Evolutionary conservation across 2,888 invertebrate species (phyloP), one percentile per base, ranked within the genome.

Genomic region (Copidosoma aretas): DNA sequence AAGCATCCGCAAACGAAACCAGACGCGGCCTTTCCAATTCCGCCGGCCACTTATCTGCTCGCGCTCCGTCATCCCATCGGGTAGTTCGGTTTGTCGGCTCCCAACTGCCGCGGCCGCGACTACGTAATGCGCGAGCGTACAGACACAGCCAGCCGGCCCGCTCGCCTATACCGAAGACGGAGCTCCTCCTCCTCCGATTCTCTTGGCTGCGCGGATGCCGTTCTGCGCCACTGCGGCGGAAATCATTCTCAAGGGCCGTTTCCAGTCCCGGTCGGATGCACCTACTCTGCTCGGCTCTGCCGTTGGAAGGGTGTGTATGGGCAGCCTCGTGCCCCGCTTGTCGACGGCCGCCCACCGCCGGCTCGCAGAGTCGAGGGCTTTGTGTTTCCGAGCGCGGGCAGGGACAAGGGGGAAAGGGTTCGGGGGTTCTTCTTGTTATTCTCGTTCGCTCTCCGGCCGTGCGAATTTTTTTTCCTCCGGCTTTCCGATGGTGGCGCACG

Each of bases 151-250:
- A 8, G 43, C 4, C 1, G n/a, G n/a, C n/a, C 51, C 32, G 46
- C 65, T 43, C 59, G 53, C 51, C 41, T 58, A 43, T 65, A 43
- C n/a, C n/a, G n/a, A n/a, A n/a, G n/a, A n/a, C n/a, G n/a, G n/a
- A n/a, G 17, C 22, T 57, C 15, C 5, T 0, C 19, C n/a, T 12
- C 46, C 17, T 25, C n/a, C 8, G 32, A 14, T n/a, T 32, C 25
- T 56, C n/a, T 17, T 14, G n/a, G n/a, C 1, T 15, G 12, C n/a
- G n/a, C 51, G 32, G 10, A 51, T 46, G 12, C 43, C 43, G 12
- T 12, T 46, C 43, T 46, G 43, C 25, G 8, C 59, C 32, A 8
- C 15, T n/a, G 54, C 10, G 25, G n/a, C 54, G 56, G 62, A 62
- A 62, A 62, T 62, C 54, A 54, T 62, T 62, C 54, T 56, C 46